A percentile compares a stretch with the other conserved stretches of the same genome.
Conservation (phyloP, 2,113 vertebrate species). For the Numida meleagris region DNA sequence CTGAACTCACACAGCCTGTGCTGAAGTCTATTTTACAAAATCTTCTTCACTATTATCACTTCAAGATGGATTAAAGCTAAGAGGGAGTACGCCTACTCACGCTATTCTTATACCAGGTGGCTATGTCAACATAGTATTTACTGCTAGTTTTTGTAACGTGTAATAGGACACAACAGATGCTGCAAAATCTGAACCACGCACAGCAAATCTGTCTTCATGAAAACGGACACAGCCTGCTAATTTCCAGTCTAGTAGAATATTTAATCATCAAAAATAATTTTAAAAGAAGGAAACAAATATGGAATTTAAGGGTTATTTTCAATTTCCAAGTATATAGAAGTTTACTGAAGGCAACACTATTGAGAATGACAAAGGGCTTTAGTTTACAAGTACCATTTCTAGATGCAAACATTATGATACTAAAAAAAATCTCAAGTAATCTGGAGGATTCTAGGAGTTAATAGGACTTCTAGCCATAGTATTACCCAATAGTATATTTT, state of each 20-base stretch:
- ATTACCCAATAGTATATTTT: slow-evolving; percentile 1
- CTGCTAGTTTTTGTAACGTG: slow-evolving; percentile 1
- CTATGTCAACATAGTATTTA: slow-evolving; percentile 1
- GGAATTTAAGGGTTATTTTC: background rate
- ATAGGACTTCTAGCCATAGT: background rate
- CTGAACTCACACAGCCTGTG: background rate
- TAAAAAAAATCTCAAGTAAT: background rate
- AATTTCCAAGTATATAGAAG: background rate
- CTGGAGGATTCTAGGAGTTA: background rate
- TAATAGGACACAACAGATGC: slow-evolving; percentile 28
- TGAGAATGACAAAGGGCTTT: background rate
- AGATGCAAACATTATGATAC: background rate
- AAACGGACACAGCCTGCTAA: background rate
- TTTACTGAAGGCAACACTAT: background rate
- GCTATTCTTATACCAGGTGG: background rate
- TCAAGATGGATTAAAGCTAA: background rate
- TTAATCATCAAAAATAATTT: background rate
- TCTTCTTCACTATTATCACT: background rate
- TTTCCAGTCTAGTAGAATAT: background rate
- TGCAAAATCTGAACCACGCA: background rate
- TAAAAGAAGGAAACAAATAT: background rate
- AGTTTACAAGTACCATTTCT: background rate
- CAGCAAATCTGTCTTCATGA: background rate
- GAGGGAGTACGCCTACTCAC: background rate
- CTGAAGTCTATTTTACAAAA: background rate